Conservation (phyloP, 2,113 vertebrate species). For the Heterochromis multidens region DNA sequence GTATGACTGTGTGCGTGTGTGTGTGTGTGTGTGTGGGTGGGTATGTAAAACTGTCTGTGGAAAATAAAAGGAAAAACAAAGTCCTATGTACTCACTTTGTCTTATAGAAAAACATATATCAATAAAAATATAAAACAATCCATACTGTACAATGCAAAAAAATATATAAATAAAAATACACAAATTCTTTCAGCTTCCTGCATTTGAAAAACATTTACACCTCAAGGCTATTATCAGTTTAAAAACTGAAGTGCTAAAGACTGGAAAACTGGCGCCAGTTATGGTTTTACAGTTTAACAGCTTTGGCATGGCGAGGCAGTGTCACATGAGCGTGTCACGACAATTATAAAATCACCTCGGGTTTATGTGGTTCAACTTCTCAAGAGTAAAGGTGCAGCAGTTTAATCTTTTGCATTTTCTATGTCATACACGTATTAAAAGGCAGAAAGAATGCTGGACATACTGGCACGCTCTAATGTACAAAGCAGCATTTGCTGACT, state of each 20-base stretch:
- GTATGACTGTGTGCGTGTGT: background rate
- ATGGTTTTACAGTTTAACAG: conserved; percentile 26
- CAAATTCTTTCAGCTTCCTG: background rate
- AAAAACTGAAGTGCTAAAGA: background rate
- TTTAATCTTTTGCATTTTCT: background rate
- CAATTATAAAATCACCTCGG: background rate
- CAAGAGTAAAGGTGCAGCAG: background rate
- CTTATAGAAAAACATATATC: background rate
- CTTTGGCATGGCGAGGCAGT: background rate
- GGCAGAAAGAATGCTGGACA: background rate
- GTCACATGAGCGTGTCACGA: conserved; percentile 22
- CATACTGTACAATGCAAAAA: background rate
- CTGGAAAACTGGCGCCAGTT: background rate
- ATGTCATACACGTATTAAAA: background rate
- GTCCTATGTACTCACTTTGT: background rate
- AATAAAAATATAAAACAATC: background rate
- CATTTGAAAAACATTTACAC: accelerated
- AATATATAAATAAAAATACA: accelerated
- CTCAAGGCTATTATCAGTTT: background rate
- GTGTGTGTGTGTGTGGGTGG: background rate
- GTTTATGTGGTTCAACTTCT: background rate
- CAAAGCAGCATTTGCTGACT: background rate
- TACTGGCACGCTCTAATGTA: accelerated
- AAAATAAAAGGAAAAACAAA: background rate
- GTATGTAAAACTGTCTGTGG: background rate